Evolutionary conservation across 2,888 invertebrate species (phyloP).

Genomic region (Criorhina ranunculi): DNA sequence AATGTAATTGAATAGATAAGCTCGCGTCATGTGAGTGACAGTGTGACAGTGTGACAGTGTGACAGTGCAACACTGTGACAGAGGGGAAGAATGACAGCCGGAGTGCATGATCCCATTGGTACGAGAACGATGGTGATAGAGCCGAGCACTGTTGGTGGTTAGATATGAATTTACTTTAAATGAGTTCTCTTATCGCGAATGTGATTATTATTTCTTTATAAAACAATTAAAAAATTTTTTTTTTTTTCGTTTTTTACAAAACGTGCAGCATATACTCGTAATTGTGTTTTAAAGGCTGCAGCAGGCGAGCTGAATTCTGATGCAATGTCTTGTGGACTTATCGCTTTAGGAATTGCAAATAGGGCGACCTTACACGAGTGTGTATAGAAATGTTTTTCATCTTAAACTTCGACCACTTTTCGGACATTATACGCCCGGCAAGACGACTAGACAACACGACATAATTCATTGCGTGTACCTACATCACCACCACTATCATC

Average conservation of each 20-base stretch:
- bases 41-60: conserved; percentile 20
- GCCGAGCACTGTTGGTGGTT: conserved; percentile 13
- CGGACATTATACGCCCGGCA: no score
- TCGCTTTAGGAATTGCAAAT: not conserved
- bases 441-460: not conserved
- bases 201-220: conserved; percentile 25
- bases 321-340: not conserved
- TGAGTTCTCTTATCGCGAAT: conserved; percentile 43
- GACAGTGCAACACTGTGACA: no score
- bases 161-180: conserved; percentile 18
- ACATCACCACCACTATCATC: not conserved
- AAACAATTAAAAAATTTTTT: conserved; percentile 3
- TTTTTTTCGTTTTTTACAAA: not conserved
- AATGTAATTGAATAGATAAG: conserved; percentile 59
- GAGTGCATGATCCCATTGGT: conserved; percentile 17
- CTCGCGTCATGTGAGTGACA: not conserved
- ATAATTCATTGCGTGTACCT: conserved; percentile 29
- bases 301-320: not conserved
- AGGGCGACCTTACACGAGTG: not conserved
- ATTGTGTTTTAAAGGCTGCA: conserved; percentile 33
- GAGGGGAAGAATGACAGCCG: no score
- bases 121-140: conserved; percentile 11
- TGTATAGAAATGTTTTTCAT: not conserved
- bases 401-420: no score
- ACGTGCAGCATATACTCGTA: conserved; percentile 2